Evolutionary conservation across 2,113 vertebrate genomes (phyloP), one percentile per base, ranked within the genome.

Genomic region (Ondatra zibethicus): DNA sequence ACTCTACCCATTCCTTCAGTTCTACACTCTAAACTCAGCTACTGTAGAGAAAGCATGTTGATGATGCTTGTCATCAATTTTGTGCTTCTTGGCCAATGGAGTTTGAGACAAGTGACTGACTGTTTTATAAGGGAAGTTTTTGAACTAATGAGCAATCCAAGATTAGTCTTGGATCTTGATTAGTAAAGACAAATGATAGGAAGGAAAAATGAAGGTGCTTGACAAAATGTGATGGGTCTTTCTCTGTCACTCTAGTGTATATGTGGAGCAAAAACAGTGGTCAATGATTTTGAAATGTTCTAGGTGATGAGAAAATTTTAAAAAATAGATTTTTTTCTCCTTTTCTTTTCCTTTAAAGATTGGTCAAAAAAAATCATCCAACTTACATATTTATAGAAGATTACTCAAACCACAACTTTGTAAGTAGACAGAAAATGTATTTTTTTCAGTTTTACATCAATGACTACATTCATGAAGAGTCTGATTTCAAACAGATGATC

Each of bases 381-480:
- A 77, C 5, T 86, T 90, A 89, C 91, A 82, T 73, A 52, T 42
- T 52, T 55, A 4, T 7, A 85, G n/a, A 63, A 39, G 21, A 45
- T 88, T 96, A 10, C 31, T 25, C 33, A 95, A 95, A 68, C 36
- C 23, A 27, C 65, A 47, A 33, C 31, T 94, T 89, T 82, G n/a
- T 89, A 77, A 87, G 66, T 23, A 93, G 73, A 91, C 16, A 65
- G 14, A 33, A 50, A 65, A 58, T 89, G 9, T 39, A n/a, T n/a
- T 97, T 89, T 97, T 94, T 75, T 27, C 31, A 91, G 5, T 5
- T 84, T 47, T 89, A 36, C 11, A n/a, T 82, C 36, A 86, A 23
- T 73, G 36, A 73, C 52, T 73, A 23, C 4, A 25, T 84, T 96
- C 61, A 82, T 85, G 29, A 85, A 77, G 36, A 91, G 25, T 17